Base-by-base conservation (phyloP, 2,888 invertebrate genomes). In the Drosophila merina region DNA sequence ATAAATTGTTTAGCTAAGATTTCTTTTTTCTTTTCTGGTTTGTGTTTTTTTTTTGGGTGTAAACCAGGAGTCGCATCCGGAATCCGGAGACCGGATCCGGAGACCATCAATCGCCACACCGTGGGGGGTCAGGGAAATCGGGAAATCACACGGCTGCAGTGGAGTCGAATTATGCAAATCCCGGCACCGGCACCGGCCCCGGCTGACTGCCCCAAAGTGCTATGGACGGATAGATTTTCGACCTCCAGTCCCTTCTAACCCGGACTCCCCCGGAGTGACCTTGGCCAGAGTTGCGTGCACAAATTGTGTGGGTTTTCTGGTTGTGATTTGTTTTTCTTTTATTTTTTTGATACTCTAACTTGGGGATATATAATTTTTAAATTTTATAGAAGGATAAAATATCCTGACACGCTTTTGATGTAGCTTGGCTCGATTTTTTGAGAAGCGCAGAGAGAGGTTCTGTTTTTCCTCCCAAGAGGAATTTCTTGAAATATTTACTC, bases 201-300 rank as follows among this genome's bases (percentile, higher is more conserved):
- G 20, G 2, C 20, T 56, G 56, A 12, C 48, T 42, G 47, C 38
- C 57, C 20, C 40, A 48, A 36, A 31, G 47, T 57, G 38, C 38
- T 47, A 33, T 47, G 56, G 63, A 47, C 56, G 54, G 64, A 56
- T 56, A 33, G 63, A 40, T 40, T 40, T 40, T 40, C 12, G 40
- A 1, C 38, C 38, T 12, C 40, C 40, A 40, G 14, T n/a, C 7
- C 12, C 38, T 20, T 20, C 20, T 20, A 1, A 1, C 20, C 20
- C 14, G 14, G 20, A 20, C 20, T 20, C 20, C 20, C 20, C 20
- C 20, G 20, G 20, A 20, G 20, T 20, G 80, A 80, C 80, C 80
- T 80, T 80, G 82, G 78, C 44, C 63, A 75, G 36, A n/a, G 70
- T 80, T 79, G 80, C 82, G 80, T 80, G 79, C 79, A 74, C 80